Evolutionary conservation across 2,113 vertebrate genomes (phyloP).

Genomic region (Gorsachius goisagi): DNA sequence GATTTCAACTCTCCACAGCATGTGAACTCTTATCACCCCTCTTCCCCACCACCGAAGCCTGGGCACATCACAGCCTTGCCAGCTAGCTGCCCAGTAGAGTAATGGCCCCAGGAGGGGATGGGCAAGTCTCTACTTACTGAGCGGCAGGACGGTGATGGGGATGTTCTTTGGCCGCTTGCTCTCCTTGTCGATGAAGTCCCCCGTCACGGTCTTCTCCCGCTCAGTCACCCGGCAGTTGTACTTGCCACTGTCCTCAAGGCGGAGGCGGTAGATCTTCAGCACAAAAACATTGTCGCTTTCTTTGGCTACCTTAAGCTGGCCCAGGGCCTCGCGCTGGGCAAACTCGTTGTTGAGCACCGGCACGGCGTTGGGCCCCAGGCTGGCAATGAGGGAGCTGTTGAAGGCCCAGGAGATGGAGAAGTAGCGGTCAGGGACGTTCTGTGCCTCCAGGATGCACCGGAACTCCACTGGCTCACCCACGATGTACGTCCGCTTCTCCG

Average conservation of each 20-base stretch:
- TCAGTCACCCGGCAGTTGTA: slow-evolving; percentile 97
- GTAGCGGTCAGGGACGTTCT: slow-evolving; percentile 91
- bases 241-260: slow-evolving; percentile 88
- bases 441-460: slow-evolving; percentile 92
- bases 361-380: slow-evolving; percentile 91
- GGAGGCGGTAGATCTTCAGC: slow-evolving; percentile 91
- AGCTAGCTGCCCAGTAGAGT: neutral
- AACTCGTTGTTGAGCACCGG: slow-evolving; percentile 89
- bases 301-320: slow-evolving; percentile 90
- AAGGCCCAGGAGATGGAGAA: slow-evolving; percentile 99
- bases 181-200: slow-evolving; percentile 93
- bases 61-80: neutral
- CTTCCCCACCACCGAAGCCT: rapidly evolving
- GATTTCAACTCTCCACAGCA: neutral
- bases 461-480: slow-evolving; percentile 92
- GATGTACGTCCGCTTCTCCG: slow-evolving; percentile 89
- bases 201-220: slow-evolving; percentile 88
- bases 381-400: slow-evolving; percentile 95
- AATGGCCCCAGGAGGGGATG: neutral
- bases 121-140: slow-evolving; percentile 85
- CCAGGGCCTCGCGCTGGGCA: slow-evolving; percentile 82
- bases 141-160: slow-evolving; percentile 87
- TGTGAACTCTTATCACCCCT: neutral
- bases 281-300: slow-evolving; percentile 85
- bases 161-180: slow-evolving; percentile 95